Evolutionary conservation across 2,888 invertebrate species (phyloP).

Genomic region (Cetonia aurata): DNA sequence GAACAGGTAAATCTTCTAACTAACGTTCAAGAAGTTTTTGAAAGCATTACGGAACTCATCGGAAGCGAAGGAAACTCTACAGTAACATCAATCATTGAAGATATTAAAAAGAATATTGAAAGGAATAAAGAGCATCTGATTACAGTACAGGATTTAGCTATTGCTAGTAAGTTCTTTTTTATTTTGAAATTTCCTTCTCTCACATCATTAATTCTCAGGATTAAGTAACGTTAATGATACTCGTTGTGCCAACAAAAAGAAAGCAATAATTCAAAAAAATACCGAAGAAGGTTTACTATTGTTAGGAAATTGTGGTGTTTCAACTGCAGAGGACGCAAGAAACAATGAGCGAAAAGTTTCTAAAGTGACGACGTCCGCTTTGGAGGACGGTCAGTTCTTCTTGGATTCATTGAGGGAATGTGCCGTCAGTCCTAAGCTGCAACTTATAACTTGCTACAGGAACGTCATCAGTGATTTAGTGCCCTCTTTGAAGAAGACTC

Average conservation of each 20-base stretch:
- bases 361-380: slow-evolving; percentile 52
- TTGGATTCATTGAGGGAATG: slow-evolving; percentile 57
- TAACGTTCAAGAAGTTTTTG: slow-evolving; percentile 60
- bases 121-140: slow-evolving; percentile 55
- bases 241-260: slow-evolving; percentile 8
- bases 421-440: slow-evolving; percentile 47
- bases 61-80: slow-evolving; percentile 56
- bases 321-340: slow-evolving; percentile 48
- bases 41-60: slow-evolving; percentile 55
- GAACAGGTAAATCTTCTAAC: slow-evolving; percentile 59
- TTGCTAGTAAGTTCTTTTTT: slow-evolving; percentile 57
- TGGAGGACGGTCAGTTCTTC: slow-evolving; percentile 55
- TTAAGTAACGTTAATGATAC: neutral
- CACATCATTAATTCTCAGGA: slow-evolving; percentile 17
- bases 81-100: slow-evolving; percentile 55
- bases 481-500: slow-evolving; percentile 56
- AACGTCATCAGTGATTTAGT: slow-evolving; percentile 57
- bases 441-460: slow-evolving; percentile 59
- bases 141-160: slow-evolving; percentile 56
- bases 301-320: slow-evolving; percentile 49
- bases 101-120: slow-evolving; percentile 54
- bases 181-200: neutral
- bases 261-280: slow-evolving; percentile 49
- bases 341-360: slow-evolving; percentile 49
- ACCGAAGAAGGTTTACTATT: slow-evolving; percentile 49